Percentiles rank a stretch among this genome's conserved stretches.
Evolutionary conservation across 2,888 invertebrate genomes (phyloP).

Genomic region (Sarcophaga subvicina): DNA sequence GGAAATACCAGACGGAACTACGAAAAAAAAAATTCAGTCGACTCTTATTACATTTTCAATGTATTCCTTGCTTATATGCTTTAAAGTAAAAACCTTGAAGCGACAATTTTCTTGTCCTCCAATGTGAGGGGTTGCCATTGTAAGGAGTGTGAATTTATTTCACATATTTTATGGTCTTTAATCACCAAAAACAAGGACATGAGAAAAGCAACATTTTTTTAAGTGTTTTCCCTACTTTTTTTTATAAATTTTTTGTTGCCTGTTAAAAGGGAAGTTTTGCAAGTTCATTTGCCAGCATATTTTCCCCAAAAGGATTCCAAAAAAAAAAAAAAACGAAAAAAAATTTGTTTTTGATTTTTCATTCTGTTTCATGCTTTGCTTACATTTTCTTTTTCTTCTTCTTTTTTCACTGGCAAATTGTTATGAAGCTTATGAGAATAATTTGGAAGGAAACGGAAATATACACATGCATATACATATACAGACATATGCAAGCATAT

Average conservation of each 20-base stretch:
- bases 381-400: not conserved
- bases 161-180: slow-evolving; percentile 51
- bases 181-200: not conserved
- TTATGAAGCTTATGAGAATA: slow-evolving; percentile 62
- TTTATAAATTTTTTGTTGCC: too few relatives aligned
- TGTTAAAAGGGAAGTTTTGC: not conserved
- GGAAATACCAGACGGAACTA: too few relatives aligned
- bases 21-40: too few relatives aligned
- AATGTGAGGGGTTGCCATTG: too few relatives aligned
- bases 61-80: too few relatives aligned
- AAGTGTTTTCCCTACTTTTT: not conserved
- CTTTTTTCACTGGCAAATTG: slow-evolving; percentile 55
- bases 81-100: too few relatives aligned
- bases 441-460: slow-evolving; percentile 25
- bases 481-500: too few relatives aligned
- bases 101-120: too few relatives aligned
- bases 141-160: slow-evolving; percentile 58
- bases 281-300: slow-evolving; percentile 64
- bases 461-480: slow-evolving; percentile 3
- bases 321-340: slow-evolving; percentile 51
- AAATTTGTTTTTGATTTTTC: slow-evolving; percentile 39
- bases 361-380: too few relatives aligned
- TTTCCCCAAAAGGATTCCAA: slow-evolving; percentile 50
- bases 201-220: not conserved
- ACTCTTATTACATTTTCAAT: too few relatives aligned